Evolutionary conservation across 2,888 invertebrate species (phyloP).

Genomic region (Sphecodes monilicornis): DNA sequence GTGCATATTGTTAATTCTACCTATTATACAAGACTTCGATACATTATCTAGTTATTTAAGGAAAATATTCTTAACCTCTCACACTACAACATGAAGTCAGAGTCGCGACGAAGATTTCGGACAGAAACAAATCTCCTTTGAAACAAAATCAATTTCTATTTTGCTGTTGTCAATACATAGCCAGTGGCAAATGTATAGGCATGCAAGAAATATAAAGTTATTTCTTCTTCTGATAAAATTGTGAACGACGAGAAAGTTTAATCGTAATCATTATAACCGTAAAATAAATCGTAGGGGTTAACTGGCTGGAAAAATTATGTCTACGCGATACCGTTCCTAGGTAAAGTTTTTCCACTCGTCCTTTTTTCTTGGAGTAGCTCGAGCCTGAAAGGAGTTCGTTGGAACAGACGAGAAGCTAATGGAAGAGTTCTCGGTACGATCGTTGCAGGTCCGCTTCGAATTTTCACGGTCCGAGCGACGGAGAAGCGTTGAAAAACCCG

Average conservation of each 20-base stretch:
- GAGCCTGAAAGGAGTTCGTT: background rate
- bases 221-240: background rate
- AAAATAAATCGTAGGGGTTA: background rate
- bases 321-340: background rate
- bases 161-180: background rate
- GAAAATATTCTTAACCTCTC: too few relatives aligned
- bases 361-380: background rate
- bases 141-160: too few relatives aligned
- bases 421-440: conserved; percentile 9
- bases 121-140: too few relatives aligned
- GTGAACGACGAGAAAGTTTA: background rate
- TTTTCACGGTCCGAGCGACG: conserved; percentile 12
- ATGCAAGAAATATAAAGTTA: background rate
- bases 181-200: too few relatives aligned
- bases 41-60: too few relatives aligned
- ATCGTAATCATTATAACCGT: background rate
- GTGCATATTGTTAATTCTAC: background rate
- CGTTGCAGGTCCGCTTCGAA: conserved; percentile 11
- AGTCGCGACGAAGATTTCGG: too few relatives aligned
- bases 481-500: conserved; percentile 20
- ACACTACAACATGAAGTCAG: too few relatives aligned
- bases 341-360: conserved; percentile 26
- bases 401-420: conserved; percentile 7
- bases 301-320: background rate
- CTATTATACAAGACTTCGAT: too few relatives aligned